phyloP scores from a whole-genome alignment of 2,113 vertebrate species.

The Antennarius striatus region DNA sequence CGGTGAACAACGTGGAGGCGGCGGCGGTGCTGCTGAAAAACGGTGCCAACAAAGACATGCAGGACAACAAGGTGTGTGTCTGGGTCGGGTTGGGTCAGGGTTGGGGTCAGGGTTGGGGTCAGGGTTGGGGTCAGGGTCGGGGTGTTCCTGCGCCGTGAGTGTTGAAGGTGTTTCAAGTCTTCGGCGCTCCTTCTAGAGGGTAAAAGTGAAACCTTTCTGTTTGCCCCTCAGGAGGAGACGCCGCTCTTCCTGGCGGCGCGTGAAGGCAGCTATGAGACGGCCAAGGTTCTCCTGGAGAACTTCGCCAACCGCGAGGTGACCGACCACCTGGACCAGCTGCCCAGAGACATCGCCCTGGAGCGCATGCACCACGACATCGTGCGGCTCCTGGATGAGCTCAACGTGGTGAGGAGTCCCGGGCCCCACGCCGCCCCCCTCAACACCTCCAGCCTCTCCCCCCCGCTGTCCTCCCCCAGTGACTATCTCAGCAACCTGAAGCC shows the following conservation, averaged over 20 bases:
- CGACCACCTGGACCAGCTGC: constrained; percentile 96
- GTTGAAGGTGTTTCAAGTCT: background rate
- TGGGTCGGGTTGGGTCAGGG: background rate
- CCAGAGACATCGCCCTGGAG: constrained; percentile 94
- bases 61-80: constrained; percentile 91
- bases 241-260: constrained; percentile 93
- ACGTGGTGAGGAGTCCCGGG: constrained; percentile 90
- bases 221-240: constrained; percentile 87
- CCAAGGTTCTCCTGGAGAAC: constrained; percentile 94
- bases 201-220: background rate
- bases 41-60: constrained; percentile 98
- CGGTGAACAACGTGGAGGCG: constrained; percentile 95
- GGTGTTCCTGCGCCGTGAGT: background rate
- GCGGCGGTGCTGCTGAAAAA: constrained; percentile 92
- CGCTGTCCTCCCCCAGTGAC: constrained; percentile 90
- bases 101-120: background rate
- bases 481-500: constrained; percentile 91
- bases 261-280: constrained; percentile 95
- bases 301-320: constrained; percentile 98
- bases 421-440: constrained; percentile 82
- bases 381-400: constrained; percentile 92
- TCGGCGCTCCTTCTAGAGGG: background rate
- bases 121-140: background rate
- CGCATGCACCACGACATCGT: constrained; percentile 99
- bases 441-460: constrained; percentile 85